These are phyloP conservation scores for Romanomermis culicivorax DNA, from an alignment of 2,888 invertebrate genomes.

Conservation along the genomic window DNA sequence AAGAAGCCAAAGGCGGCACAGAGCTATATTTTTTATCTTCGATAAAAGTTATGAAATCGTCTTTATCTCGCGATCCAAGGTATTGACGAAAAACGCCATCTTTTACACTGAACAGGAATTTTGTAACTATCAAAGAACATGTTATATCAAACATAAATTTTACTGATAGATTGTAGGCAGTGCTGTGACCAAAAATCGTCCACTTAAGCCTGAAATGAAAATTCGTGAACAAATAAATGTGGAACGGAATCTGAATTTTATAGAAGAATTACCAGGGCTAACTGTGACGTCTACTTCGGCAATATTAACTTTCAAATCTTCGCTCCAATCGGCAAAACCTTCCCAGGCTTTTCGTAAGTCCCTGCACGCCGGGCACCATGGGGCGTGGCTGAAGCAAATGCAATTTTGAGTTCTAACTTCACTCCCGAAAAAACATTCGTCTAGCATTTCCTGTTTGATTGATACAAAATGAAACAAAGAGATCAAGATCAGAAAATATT, in stretches of 20 bases:
- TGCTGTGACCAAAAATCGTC: slow-evolving; percentile 86
- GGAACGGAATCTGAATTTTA: slow-evolving; percentile 42
- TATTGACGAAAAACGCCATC: slow-evolving; percentile 85
- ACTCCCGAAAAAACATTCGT: no score
- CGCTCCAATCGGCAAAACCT: slow-evolving; percentile 51
- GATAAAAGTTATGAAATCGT: slow-evolving; percentile 61
- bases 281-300: slow-evolving; percentile 82
- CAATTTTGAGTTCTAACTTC: no score
- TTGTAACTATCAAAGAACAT: no score
- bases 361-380: slow-evolving; percentile 96
- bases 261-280: slow-evolving; percentile 47
- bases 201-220: slow-evolving; percentile 74
- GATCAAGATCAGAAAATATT: no score
- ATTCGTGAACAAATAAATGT: neutral
- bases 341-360: slow-evolving; percentile 68
- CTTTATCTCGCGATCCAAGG: slow-evolving; percentile 65
- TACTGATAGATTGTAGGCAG: slow-evolving; percentile 92
- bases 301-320: slow-evolving; percentile 52
- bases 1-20: slow-evolving; percentile 61
- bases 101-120: slow-evolving; percentile 64
- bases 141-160: slow-evolving; percentile 28
- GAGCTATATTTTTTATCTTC: slow-evolving; percentile 66
- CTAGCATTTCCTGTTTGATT: no score
- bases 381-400: slow-evolving; percentile 56
- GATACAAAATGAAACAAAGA: no score